phyloP scores from a whole-genome alignment of 2,113 vertebrate genomes.

The Bubo bubo region DNA sequence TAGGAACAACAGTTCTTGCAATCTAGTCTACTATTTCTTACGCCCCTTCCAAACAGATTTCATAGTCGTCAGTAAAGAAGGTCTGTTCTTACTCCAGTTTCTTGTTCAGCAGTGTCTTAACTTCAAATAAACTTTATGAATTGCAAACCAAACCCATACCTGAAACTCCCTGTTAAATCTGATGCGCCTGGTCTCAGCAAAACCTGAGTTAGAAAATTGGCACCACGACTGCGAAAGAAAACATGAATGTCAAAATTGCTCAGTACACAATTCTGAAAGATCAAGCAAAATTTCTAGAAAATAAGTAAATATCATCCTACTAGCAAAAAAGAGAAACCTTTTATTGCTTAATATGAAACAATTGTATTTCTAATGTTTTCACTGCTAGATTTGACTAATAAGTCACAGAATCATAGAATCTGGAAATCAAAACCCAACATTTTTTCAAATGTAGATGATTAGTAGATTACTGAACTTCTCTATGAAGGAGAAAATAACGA shows the following conservation, averaged over 20 bases:
- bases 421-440: background rate
- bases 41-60: background rate
- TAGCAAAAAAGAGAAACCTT: background rate
- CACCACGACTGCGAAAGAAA: constrained; percentile 86
- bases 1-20: background rate
- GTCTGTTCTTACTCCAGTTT: background rate
- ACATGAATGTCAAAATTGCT: background rate
- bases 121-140: background rate
- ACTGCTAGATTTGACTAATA: background rate
- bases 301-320: background rate
- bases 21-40: background rate
- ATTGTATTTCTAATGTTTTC: background rate
- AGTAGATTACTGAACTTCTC: background rate
- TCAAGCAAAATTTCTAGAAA: background rate
- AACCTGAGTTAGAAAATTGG: constrained; percentile 93
- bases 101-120: background rate
- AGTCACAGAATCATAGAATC: background rate
- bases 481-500: background rate
- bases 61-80: background rate
- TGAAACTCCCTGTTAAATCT: constrained; percentile 97
- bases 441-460: background rate
- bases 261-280: background rate
- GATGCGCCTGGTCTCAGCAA: constrained; percentile 92
- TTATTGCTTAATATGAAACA: background rate
- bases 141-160: constrained; percentile 72